A percentile compares a stretch with the other conserved stretches of the same genome.
These are phyloP conservation scores for Ostrea denselamellosa DNA, from an alignment of 1,140 invertebrate genomes.

Conservation along the genomic window DNA sequence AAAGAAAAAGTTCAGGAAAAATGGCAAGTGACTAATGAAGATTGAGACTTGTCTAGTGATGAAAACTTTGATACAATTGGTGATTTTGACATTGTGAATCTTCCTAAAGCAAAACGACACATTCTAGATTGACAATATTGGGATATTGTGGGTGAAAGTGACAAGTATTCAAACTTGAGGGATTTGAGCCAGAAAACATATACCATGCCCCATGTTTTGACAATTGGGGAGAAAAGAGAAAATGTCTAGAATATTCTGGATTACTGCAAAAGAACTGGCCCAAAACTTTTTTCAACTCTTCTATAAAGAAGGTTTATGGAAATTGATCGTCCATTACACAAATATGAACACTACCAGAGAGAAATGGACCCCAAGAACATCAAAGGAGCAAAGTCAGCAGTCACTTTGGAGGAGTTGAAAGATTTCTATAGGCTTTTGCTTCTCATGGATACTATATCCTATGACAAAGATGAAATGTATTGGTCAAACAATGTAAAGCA, in stretches of 20 bases:
- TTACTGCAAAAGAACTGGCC: not conserved
- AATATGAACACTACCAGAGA: not conserved
- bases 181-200: slow-evolving; percentile 7
- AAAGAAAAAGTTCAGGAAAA: not conserved
- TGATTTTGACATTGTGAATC: slow-evolving; percentile 29
- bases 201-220: not conserved
- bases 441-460: slow-evolving; percentile 48
- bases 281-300: slow-evolving; percentile 1
- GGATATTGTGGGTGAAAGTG: slow-evolving; percentile 22
- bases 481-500: slow-evolving; percentile 31
- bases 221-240: not conserved
- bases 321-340: not conserved
- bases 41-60: not conserved
- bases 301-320: not conserved
- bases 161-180: slow-evolving; percentile 18
- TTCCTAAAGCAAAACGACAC: not conserved
- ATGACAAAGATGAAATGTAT: slow-evolving; percentile 52
- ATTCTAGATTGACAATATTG: not conserved
- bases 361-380: not conserved
- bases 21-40: slow-evolving; percentile 31
- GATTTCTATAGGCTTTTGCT: slow-evolving; percentile 49
- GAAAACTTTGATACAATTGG: slow-evolving; percentile 39
- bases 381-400: slow-evolving; percentile 46
- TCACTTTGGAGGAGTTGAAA: slow-evolving; percentile 49
- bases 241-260: not conserved